These are phyloP conservation scores for Hemibagrus guttatus DNA, from an alignment of 2,797 vertebrate genomes.

Conservation along the genomic window DNA sequence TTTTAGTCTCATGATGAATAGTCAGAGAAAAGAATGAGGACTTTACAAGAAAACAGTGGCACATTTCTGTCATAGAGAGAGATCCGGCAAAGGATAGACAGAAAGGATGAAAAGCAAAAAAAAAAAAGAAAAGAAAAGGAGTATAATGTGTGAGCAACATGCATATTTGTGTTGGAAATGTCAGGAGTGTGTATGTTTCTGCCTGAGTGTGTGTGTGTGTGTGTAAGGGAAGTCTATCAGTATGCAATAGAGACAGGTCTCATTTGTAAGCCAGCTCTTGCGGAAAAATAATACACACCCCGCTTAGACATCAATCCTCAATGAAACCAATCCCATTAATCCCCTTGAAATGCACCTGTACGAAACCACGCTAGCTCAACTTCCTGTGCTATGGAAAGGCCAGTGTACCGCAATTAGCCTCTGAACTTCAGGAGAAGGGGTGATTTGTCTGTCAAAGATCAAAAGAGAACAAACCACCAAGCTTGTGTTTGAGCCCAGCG, in stretches of 20 bases:
- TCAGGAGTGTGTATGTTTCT: conserved; percentile 23
- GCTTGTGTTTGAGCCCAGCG: neutral
- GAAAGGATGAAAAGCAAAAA: neutral
- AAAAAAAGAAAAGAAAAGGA: neutral
- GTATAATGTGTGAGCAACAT: conserved; percentile 6
- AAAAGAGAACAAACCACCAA: conserved; percentile 29
- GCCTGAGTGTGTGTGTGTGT: conserved; percentile 4
- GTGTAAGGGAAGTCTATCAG: neutral
- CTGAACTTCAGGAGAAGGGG: conserved; percentile 37
- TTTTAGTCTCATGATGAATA: neutral
- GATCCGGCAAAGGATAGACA: neutral
- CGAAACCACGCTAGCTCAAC: neutral
- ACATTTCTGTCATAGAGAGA: conserved; percentile 7
- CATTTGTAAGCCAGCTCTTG: conserved; percentile 50
- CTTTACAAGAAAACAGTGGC: neutral
- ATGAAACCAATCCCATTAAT: conserved; percentile 28
- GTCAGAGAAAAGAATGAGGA: neutral
- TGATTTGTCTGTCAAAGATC: conserved; percentile 45
- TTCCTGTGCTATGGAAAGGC: conserved; percentile 6
- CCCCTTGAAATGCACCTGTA: conserved; percentile 28
- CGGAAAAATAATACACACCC: conserved; percentile 47
- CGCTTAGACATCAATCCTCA: conserved; percentile 37
- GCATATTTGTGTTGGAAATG: conserved; percentile 42
- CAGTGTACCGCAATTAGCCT: conserved; percentile 45
- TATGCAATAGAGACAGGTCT: conserved; percentile 43